Base-by-base conservation (phyloP, 2,888 invertebrate genomes). In the Athetis lepigone region DNA sequence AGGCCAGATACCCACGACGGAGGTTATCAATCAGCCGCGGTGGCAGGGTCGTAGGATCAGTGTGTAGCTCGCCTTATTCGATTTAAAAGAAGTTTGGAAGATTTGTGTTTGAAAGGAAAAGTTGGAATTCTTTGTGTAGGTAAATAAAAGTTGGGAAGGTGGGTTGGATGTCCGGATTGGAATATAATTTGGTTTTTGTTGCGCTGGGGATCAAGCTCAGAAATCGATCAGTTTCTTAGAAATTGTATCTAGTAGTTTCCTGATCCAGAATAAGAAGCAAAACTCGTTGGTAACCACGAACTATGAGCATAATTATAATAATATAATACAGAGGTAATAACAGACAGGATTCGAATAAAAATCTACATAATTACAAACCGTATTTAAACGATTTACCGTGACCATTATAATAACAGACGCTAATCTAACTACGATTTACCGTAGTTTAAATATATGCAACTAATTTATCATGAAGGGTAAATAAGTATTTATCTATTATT, bases 21-120 rank as follows among this genome's bases (percentile, higher is more conserved):
- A 79, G 84, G 83, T 84, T 85, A 86, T 87, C 87, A 77, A 79
- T 81, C 82, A 83, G 51, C 62, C 63, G 64, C 72, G 51, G 73
- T 75, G 64, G 52, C 70, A 72, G 71, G 69, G 70, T 50, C 75
- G 49, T 45, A 61, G 60, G 52, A 64, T 61, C 57, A 40, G 57
- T 58, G 43, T 59, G 43, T 18, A 58, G 4, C 18, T 19, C 36
- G 57, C 59, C 51, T 65, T 75, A 69, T 55, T 58, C 43, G 19
- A 60, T 52, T 52, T 61, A 25, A 39, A 62, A 40, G 23, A 16
- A 16, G 27, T 37, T 29, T 7, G n/a, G 19, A 5, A 47, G 40
- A 69, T 65, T 69, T 68, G 18, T 8, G 16, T 33, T 43, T 66
- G 37, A 46, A 67, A 18, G 33, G 19, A 56, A 55, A 25, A 56